A percentile compares a stretch with the other conserved stretches of the same genome.
These are phyloP conservation scores for Epinephelus lanceolatus DNA, from an alignment of 2,113 vertebrate genomes.

Conservation along the genomic window DNA sequence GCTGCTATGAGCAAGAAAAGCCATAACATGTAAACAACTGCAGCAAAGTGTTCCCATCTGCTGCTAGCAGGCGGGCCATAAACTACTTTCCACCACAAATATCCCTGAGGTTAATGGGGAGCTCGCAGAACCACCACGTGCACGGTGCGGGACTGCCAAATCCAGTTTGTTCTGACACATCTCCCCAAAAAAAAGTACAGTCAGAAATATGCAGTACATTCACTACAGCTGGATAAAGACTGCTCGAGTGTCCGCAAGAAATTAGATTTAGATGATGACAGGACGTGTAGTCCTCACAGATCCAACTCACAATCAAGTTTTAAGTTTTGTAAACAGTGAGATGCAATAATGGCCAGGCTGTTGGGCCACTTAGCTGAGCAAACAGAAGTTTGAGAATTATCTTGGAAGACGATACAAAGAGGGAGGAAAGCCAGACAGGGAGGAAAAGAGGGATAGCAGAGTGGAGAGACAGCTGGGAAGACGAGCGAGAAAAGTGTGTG, in stretches of 20 bases:
- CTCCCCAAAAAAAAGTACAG: conserved; percentile 26
- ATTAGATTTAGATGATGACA: conserved; percentile 35
- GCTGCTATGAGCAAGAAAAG: conserved; percentile 74
- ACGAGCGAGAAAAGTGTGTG: conserved; percentile 6
- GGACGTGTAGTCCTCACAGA: conserved; percentile 4
- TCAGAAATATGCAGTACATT: conserved; percentile 51
- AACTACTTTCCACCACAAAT: conserved; percentile 75
- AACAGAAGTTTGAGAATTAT: conserved; percentile 23
- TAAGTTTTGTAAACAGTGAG: conserved; percentile 38
- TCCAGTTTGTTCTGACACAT: conserved; percentile 65
- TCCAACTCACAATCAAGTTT: conserved; percentile 20
- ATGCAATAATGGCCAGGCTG: conserved; percentile 35
- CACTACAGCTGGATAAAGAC: conserved; percentile 32
- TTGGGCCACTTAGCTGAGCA: conserved; percentile 19
- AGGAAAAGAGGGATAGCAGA: neutral
- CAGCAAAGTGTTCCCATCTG: conserved; percentile 83
- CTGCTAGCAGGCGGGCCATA: conserved; percentile 69
- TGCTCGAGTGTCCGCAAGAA: conserved; percentile 2
- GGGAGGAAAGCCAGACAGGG: neutral
- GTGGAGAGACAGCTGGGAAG: conserved; percentile 23
- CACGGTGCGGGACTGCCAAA: conserved; percentile 56
- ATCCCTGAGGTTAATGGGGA: conserved; percentile 78
- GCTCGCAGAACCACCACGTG: conserved; percentile 61
- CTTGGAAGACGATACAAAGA: conserved; percentile 6
- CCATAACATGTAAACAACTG: conserved; percentile 78